These are phyloP conservation scores for Brenthis daphne DNA, from an alignment of 2,888 invertebrate genomes.

Conservation along the genomic window DNA sequence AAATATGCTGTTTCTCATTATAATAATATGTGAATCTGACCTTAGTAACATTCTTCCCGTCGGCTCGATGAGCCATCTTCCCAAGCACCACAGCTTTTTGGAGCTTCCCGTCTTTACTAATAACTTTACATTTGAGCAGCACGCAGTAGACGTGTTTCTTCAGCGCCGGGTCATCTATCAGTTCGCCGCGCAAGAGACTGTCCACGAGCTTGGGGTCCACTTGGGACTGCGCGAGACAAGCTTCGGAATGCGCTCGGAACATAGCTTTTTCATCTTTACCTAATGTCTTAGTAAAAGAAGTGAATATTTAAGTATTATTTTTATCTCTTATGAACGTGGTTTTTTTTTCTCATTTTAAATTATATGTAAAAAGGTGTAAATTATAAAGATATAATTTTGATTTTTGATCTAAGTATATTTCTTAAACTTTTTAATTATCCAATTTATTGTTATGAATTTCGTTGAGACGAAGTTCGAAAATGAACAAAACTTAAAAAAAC, in stretches of 20 bases:
- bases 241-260: conserved; percentile 71
- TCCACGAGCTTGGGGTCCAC: conserved; percentile 53
- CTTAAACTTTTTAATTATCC: no score
- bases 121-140: conserved; percentile 68
- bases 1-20: no score
- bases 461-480: no score
- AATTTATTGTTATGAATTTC: no score
- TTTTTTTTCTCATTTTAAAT: no score
- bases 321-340: no score
- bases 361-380: no score
- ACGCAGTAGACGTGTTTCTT: conserved; percentile 70
- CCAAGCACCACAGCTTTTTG: conserved; percentile 62
- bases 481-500: no score
- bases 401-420: no score
- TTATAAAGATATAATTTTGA: no score
- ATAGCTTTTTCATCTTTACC: conserved; percentile 71
- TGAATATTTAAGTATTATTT: background rate
- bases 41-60: conserved; percentile 62
- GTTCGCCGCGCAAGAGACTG: conserved; percentile 56
- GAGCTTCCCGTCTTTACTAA: conserved; percentile 73
- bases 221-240: conserved; percentile 56
- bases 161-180: conserved; percentile 49
- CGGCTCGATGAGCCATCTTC: conserved; percentile 54
- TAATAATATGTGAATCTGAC: conserved; percentile 40
- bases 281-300: conserved; percentile 47